Conservation (phyloP, 1,140 invertebrate species). For the Cryptotermes secundus region DNA sequence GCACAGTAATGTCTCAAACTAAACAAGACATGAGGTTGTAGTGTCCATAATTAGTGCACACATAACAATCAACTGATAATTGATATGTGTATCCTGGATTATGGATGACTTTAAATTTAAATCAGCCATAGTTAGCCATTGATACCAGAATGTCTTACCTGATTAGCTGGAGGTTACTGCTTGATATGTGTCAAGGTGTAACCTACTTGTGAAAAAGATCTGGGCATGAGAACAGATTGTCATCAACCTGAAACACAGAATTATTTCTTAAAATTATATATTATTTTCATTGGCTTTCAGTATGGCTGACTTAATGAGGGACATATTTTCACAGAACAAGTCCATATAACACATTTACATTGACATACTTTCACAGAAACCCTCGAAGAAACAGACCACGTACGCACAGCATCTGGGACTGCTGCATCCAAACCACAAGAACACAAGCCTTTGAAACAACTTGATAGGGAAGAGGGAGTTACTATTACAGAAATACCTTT, state of each 20-base stretch:
- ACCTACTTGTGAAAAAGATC: background rate
- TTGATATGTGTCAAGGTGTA: background rate
- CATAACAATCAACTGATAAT: background rate
- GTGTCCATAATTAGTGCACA: background rate
- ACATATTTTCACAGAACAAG: slow-evolving; percentile 4
- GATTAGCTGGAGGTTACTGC: background rate
- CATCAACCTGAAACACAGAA: background rate
- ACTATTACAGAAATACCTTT: slow-evolving; percentile 46
- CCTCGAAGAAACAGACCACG: slow-evolving; percentile 44
- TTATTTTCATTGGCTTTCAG: background rate
- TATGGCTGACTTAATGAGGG: background rate
- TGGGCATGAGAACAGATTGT: background rate
- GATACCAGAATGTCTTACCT: background rate
- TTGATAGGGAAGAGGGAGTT: slow-evolving; percentile 41
- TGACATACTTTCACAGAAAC: slow-evolving; percentile 53
- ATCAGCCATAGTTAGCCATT: background rate
- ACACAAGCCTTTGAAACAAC: slow-evolving; percentile 33
- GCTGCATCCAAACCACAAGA: slow-evolving; percentile 40
- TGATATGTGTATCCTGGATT: background rate
- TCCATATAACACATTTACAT: slow-evolving; percentile 36
- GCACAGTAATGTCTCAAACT: background rate
- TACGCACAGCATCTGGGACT: slow-evolving; percentile 41
- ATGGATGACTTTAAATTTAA: background rate
- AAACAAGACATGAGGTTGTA: background rate
- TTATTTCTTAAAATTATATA: background rate